Evolutionary conservation across 2,113 vertebrate species (phyloP).

Genomic region (Bostrychus sinensis): DNA sequence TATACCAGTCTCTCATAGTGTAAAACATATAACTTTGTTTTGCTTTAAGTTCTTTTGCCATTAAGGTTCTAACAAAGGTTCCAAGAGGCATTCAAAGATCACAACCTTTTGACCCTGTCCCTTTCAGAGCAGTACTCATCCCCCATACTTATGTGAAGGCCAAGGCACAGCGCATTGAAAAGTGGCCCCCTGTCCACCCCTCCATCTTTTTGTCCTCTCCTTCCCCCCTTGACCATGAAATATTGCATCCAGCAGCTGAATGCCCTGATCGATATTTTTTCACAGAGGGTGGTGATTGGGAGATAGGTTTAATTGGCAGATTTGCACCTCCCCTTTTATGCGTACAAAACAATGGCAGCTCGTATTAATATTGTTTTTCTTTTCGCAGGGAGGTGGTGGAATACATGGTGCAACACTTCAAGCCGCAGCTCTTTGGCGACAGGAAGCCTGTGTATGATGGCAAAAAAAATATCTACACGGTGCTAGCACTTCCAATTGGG

Average conservation of each 20-base stretch:
- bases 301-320: slow-evolving; percentile 27
- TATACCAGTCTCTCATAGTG: neutral
- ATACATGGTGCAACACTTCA: slow-evolving; percentile 99
- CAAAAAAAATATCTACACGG: slow-evolving; percentile 99
- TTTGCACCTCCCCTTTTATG: neutral
- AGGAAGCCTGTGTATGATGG: slow-evolving; percentile 98
- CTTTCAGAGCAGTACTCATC: slow-evolving; percentile 42
- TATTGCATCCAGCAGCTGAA: slow-evolving; percentile 63
- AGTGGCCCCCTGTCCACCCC: slow-evolving; percentile 14
- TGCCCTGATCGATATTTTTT: slow-evolving; percentile 56
- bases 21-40: neutral
- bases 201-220: slow-evolving; percentile 52
- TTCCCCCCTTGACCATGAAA: slow-evolving; percentile 50
- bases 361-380: slow-evolving; percentile 14
- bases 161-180: slow-evolving; percentile 46
- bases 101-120: slow-evolving; percentile 55
- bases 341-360: neutral
- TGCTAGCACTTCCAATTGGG: slow-evolving; percentile 95
- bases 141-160: slow-evolving; percentile 58
- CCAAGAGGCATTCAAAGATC: slow-evolving; percentile 58
- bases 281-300: slow-evolving; percentile 41
- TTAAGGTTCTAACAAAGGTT: slow-evolving; percentile 57
- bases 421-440: slow-evolving; percentile 98
- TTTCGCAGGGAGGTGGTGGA: slow-evolving; percentile 94
- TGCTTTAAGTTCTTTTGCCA: slow-evolving; percentile 20